Evolutionary conservation across 2,888 invertebrate species (phyloP).

Genomic region (Troides aeacus): DNA sequence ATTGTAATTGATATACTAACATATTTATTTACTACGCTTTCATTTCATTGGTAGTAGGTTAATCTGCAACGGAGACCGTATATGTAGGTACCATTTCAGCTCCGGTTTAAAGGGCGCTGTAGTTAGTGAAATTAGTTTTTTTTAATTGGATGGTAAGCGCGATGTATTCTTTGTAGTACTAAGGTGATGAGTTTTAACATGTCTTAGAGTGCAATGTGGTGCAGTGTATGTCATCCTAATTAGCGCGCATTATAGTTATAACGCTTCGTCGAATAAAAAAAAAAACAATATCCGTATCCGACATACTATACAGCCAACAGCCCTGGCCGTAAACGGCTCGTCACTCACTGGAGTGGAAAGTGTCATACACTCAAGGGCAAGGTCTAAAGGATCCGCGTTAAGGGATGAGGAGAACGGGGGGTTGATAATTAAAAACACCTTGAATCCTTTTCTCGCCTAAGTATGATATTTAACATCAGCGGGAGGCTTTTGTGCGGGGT

Average conservation of each 20-base stretch:
- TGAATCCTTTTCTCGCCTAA: constrained; percentile 17
- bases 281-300: not conserved
- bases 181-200: no score
- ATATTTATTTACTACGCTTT: no score
- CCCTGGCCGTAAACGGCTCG: constrained; percentile 19
- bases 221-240: no score
- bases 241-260: no score
- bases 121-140: no score
- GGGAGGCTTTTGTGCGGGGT: not conserved
- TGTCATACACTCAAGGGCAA: constrained; percentile 24
- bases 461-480: constrained; percentile 17
- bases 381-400: constrained; percentile 22
- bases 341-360: constrained; percentile 22
- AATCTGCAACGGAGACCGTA: not conserved
- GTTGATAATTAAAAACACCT: constrained; percentile 26
- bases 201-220: no score
- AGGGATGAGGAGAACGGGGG: not conserved
- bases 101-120: not conserved
- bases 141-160: no score
- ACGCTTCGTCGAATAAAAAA: no score
- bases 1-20: no score
- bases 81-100: not conserved
- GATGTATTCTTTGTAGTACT: no score
- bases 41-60: not conserved
- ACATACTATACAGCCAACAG: not conserved